Percentiles rank a stretch among this genome's conserved stretches.
Conservation (phyloP, 30 jellyfish, hydroid and myxozoan species). For the Clytia hemisphaerica region DNA sequence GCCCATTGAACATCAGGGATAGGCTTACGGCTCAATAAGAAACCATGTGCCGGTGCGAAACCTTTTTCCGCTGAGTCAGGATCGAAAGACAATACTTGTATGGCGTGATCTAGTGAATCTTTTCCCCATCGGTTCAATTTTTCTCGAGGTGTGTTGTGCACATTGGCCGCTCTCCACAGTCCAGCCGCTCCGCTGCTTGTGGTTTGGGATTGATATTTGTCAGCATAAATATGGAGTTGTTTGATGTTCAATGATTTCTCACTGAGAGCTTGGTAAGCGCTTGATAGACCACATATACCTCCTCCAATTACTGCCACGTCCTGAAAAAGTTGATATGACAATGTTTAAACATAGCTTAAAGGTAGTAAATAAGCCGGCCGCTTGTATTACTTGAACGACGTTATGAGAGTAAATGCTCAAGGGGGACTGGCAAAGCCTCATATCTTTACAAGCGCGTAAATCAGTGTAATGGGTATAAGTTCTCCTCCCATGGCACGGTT, state of each 20-base stretch:
- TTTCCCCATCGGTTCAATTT: conserved; percentile 4
- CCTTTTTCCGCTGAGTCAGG: neutral
- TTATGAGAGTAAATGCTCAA: too few species aligned
- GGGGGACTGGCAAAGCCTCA: too few species aligned
- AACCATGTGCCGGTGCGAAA: neutral
- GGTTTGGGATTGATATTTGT: conserved; percentile 43
- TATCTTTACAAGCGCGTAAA: too few species aligned
- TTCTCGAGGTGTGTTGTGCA: conserved; percentile 4
- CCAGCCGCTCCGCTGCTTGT: conserved; percentile 87
- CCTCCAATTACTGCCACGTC: conserved; percentile 70
- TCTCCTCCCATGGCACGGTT: too few species aligned
- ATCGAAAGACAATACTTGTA: neutral
- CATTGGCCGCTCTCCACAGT: neutral
- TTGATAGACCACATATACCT: conserved; percentile 52
- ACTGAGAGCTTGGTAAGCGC: conserved; percentile 40
- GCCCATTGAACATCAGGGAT: too few species aligned
- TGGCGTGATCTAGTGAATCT: neutral
- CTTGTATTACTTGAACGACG: too few species aligned
- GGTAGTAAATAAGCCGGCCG: too few species aligned
- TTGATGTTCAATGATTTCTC: neutral
- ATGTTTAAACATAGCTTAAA: too few species aligned
- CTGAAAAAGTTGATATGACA: too few species aligned
- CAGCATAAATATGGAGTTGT: conserved; percentile 42
- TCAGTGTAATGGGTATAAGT: too few species aligned
- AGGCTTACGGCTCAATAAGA: neutral